Evolutionary conservation across 2,797 vertebrate species (phyloP).

Genomic region (Iguana delicatissima): DNA sequence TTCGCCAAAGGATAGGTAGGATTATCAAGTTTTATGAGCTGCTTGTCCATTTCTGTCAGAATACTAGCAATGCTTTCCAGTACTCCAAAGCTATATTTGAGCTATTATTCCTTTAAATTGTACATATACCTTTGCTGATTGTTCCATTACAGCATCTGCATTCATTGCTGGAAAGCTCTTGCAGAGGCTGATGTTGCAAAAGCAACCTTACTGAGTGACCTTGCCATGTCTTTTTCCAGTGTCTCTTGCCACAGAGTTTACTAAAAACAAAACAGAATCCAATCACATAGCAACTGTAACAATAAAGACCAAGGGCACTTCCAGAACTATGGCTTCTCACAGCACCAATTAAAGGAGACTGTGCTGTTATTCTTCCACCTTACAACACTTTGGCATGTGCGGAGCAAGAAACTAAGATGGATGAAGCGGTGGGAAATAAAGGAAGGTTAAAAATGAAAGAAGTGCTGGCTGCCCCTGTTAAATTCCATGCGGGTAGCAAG

Average conservation of each 20-base stretch:
- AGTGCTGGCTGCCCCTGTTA: too few relatives aligned
- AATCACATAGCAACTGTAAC: background rate
- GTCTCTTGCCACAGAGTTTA: background rate
- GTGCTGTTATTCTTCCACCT: too few relatives aligned
- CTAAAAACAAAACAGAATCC: too few relatives aligned
- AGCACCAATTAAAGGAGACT: too few relatives aligned
- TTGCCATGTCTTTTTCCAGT: background rate
- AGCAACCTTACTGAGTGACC: background rate
- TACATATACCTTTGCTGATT: conserved; percentile 10
- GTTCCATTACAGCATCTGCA: background rate
- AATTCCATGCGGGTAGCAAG: background rate
- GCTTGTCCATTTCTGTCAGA: background rate
- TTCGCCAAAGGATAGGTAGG: background rate
- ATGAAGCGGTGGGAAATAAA: too few relatives aligned
- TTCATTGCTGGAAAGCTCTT: background rate
- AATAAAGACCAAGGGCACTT: background rate
- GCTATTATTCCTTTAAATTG: conserved; percentile 15
- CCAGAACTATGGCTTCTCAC: too few relatives aligned
- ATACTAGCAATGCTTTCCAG: background rate
- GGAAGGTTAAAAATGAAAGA: too few relatives aligned
- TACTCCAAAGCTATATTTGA: background rate
- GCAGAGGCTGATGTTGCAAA: background rate
- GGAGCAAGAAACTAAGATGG: too few relatives aligned
- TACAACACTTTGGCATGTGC: too few relatives aligned
- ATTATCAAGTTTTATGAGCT: background rate